Conservation (phyloP, 64 coral and sea anemone genomes). For the Anthopleura sola region DNA sequence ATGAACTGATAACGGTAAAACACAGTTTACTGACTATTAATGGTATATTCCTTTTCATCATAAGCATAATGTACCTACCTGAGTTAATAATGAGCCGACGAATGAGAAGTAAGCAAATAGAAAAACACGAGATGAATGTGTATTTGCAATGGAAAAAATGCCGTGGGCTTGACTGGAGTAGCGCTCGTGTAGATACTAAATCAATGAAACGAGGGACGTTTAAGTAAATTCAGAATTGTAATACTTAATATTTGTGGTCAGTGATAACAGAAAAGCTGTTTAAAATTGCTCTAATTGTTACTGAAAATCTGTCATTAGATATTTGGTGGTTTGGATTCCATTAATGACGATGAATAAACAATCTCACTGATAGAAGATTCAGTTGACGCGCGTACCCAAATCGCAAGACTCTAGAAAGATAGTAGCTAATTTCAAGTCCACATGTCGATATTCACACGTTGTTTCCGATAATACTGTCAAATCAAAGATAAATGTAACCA, state of each 20-base stretch:
- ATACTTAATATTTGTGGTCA: neutral
- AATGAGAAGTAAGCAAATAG: neutral
- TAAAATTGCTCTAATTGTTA: neutral
- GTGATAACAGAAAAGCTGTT: neutral
- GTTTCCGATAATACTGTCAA: neutral
- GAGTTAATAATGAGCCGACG: neutral
- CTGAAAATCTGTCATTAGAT: neutral
- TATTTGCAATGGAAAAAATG: neutral
- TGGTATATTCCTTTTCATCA: neutral
- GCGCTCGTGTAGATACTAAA: no score
- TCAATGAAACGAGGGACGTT: neutral
- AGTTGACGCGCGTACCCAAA: neutral
- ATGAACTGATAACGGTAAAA: neutral
- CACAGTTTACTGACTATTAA: neutral
- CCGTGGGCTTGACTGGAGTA: neutral
- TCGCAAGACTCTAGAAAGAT: neutral
- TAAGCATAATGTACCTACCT: neutral
- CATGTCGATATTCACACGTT: neutral
- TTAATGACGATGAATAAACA: neutral
- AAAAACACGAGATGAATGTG: neutral
- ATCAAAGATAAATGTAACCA: neutral
- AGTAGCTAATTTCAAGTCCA: neutral
- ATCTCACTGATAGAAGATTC: neutral
- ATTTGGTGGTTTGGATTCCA: conserved; percentile 6
- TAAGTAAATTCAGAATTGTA: neutral